phyloP scores from a whole-genome alignment of 1,140 invertebrate species.

The Drosophila fuyamai region DNA sequence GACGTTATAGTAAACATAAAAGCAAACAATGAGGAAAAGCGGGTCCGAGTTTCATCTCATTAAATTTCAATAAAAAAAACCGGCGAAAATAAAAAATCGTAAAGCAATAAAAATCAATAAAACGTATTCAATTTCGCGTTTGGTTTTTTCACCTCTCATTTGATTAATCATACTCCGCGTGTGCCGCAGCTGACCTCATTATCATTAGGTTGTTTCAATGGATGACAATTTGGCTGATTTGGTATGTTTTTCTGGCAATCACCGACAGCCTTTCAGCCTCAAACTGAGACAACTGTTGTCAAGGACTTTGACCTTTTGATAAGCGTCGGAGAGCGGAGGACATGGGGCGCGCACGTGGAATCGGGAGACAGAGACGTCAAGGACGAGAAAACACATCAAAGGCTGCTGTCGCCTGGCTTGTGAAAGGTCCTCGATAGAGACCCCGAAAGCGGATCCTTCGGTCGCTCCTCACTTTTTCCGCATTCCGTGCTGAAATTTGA shows the following conservation, averaged over 20 bases:
- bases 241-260: constrained; percentile 14
- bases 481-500: constrained; percentile 31
- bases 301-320: constrained; percentile 57
- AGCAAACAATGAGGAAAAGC: constrained; percentile 29
- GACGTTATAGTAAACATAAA: constrained; percentile 41
- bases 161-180: constrained; percentile 66
- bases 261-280: constrained; percentile 3
- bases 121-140: constrained; percentile 40
- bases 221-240: constrained; percentile 24
- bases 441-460: constrained; percentile 9
- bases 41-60: constrained; percentile 16
- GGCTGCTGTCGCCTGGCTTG: constrained; percentile 7
- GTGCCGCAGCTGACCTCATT: constrained; percentile 36
- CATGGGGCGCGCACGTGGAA: constrained; percentile 38
- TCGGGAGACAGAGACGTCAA: constrained; percentile 9
- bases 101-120: constrained; percentile 58
- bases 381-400: constrained; percentile 57
- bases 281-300: constrained; percentile 55
- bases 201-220: constrained; percentile 1
- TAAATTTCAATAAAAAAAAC: constrained; percentile 45
- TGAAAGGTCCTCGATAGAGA: constrained; percentile 10
- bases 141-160: constrained; percentile 14
- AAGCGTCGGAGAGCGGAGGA: constrained; percentile 12
- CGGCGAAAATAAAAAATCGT: constrained; percentile 25
- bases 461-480: neutral